Evolutionary conservation across 2,113 vertebrate species (phyloP), one percentile per base, ranked within the genome.

Genomic region (Hirundichthys speculiger): DNA sequence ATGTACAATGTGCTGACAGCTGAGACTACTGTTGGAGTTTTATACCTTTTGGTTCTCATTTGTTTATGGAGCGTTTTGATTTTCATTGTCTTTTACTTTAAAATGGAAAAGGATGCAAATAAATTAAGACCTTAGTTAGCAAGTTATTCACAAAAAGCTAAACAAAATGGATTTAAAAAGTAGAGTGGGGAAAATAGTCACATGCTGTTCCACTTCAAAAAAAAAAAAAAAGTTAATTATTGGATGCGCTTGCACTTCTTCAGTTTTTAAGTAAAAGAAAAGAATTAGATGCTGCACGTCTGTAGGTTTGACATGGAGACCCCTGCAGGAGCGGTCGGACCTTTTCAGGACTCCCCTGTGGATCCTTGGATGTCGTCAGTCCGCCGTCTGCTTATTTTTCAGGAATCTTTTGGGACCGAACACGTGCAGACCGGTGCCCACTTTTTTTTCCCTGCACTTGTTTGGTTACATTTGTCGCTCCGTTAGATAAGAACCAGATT

Each of bases 331-430:
- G 64, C 41, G 64, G 13, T 73, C 21, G 15, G 57, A 69, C 56
- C 75, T 80, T 86, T 73, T 60, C 77, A 63, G 73, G 73, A 79
- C 86, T 82, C 69, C 85, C 83, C 82, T 21, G 22, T 4, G 70
- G 81, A 61, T 75, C 70, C 69, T 81, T 70, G 78, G 75, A 93
- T 90, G 90, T 93, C 84, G 82, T 91, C 87, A 72, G 85, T 65
- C 82, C 83, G 74, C 78, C 52, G 49, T 63, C 81, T 92, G 93
- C 84, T 94, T 95, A 92, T 94, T 95, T 95, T 94, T 91, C 91
- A 92, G 90, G 89, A 83, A 86, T 85, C 93, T 91, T 30, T 83
- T 90, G 91, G 93, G 94, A 79, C 83, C 77, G 77, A 90, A 89
- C 92, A 90, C 90, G 89, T 88, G 90, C 68, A 86, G 72, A 71